phyloP scores from a whole-genome alignment of 2,888 invertebrate genomes.

The Caenorhabditis sinica region DNA sequence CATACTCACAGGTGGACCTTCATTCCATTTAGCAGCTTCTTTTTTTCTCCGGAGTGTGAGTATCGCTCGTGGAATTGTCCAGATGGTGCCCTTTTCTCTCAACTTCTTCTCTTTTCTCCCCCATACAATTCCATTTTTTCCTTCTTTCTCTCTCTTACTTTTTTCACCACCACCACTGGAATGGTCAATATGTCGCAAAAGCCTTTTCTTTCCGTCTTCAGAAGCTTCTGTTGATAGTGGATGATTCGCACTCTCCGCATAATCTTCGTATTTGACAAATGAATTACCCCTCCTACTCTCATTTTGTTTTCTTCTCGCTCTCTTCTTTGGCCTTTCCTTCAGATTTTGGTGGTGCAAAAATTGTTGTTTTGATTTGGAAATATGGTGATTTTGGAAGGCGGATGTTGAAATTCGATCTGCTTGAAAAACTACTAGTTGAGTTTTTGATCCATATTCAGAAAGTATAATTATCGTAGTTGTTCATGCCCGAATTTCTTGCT shows the following conservation, averaged over 20 bases:
- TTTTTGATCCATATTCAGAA: too few species aligned
- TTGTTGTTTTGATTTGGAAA: neutral
- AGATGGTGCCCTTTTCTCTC: constrained; percentile 56
- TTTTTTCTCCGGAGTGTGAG: neutral
- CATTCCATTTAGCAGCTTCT: constrained; percentile 13
- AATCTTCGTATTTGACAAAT: constrained; percentile 63
- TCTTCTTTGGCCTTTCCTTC: constrained; percentile 12
- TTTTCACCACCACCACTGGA: constrained; percentile 8
- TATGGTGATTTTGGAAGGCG: neutral
- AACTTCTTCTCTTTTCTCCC: neutral
- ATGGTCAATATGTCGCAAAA: constrained; percentile 33
- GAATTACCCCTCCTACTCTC: constrained; percentile 39
- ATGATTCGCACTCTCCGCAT: constrained; percentile 32
- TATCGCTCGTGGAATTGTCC: constrained; percentile 18
- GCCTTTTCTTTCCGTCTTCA: constrained; percentile 7
- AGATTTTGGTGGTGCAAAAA: neutral
- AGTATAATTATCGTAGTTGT: neutral
- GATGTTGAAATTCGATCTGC: constrained; percentile 11
- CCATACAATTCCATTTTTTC: constrained; percentile 20
- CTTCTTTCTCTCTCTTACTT: constrained; percentile 18
- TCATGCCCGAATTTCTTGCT: too few species aligned
- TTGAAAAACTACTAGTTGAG: neutral
- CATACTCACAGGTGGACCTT: constrained; percentile 23
- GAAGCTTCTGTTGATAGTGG: constrained; percentile 28
- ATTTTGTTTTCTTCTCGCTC: neutral